Evolutionary conservation across 2,888 invertebrate genomes (phyloP), one percentile per base, ranked within the genome.

Genomic region (Hyposoter dolosus): DNA sequence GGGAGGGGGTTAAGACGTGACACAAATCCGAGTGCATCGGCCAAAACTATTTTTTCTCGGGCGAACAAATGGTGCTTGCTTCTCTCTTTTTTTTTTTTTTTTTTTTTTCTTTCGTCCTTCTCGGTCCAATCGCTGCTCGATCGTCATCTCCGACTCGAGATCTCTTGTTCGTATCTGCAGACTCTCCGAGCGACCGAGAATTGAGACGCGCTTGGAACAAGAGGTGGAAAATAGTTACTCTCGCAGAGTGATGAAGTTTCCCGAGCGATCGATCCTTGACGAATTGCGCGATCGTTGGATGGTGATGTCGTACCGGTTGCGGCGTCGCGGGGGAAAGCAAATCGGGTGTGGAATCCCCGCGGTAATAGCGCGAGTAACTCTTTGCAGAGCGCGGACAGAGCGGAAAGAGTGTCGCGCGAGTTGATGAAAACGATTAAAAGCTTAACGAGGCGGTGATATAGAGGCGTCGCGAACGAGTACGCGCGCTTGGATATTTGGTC

Each of bases 391-490:
- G n/a, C n/a, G n/a, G n/a, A 40, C 40, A 6, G 40, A 6, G 40
- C 40, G 40, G 40, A 40, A 40, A 40, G 40, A 40, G 40, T 40
- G 40, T 40, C 40, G 40, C 40, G 93, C 93, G 92, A 93, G 90
- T 93, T 93, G 93, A 93, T 93, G 93, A 91, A 86, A 93, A 92
- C 93, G 91, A 93, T 93, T 93, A 92, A 93, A 93, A 93, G 88
- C 91, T 86, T 93, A 93, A 93, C 93, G 93, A 93, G 93, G 40
- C 40, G 89, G 88, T 83, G 56, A 69, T 82, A 68, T 85, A 32
- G 32, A 86, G 87, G 84, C 76, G 86, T 86, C 89, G 83, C 84
- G 85, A 60, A 4, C 4, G 4, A 3, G 4, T 4, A 3, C 32
- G 32, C 32, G 32, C 32, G 32, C 32, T 32, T 32, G 32, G 32